phyloP scores from a whole-genome alignment of 2,888 invertebrate species.

The Cryptocephalus moraei region DNA sequence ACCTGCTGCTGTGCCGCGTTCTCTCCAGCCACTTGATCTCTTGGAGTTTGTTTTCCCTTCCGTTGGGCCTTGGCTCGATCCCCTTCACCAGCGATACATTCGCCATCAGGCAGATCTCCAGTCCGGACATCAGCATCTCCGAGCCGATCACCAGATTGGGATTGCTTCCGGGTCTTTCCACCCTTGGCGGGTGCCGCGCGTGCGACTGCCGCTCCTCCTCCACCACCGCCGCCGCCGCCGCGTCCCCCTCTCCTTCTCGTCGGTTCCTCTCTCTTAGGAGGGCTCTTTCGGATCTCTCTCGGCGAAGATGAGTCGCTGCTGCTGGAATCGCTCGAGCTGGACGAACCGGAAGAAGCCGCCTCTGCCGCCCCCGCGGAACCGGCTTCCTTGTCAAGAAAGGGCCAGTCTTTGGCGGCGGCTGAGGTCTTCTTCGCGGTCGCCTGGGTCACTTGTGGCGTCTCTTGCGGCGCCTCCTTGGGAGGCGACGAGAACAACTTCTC shows the following conservation, averaged over 20 bases:
- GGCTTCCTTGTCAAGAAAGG: slow-evolving; percentile 72
- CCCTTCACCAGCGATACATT: slow-evolving; percentile 39
- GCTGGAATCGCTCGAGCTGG: slow-evolving; percentile 45
- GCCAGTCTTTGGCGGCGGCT: slow-evolving; percentile 51
- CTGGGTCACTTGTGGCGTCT: slow-evolving; percentile 5
- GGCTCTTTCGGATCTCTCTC: slow-evolving; percentile 7
- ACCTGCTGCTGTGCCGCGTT: slow-evolving; percentile 41
- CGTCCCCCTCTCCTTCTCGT: slow-evolving; percentile 33
- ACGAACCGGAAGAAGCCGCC: slow-evolving; percentile 48
- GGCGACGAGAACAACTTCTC: slow-evolving; percentile 2
- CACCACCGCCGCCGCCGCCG: slow-evolving; percentile 19
- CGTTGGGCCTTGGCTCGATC: slow-evolving; percentile 34
- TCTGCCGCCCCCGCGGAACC: slow-evolving; percentile 41
- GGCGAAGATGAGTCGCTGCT: background rate
- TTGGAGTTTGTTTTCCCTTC: slow-evolving; percentile 28
- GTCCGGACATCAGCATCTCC: slow-evolving; percentile 54
- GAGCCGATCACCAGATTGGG: slow-evolving; percentile 51
- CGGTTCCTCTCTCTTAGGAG: slow-evolving; percentile 65
- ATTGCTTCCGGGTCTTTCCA: background rate
- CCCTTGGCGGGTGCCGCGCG: no score
- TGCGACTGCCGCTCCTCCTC: slow-evolving; percentile 8
- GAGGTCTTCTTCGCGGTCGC: slow-evolving; percentile 29
- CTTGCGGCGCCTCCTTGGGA: slow-evolving; percentile 36
- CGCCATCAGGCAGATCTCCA: slow-evolving; percentile 55
- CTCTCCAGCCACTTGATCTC: slow-evolving; percentile 15